phyloP scores from a whole-genome alignment of 1,140 invertebrate species.

The Calliopsis andreniformis region DNA sequence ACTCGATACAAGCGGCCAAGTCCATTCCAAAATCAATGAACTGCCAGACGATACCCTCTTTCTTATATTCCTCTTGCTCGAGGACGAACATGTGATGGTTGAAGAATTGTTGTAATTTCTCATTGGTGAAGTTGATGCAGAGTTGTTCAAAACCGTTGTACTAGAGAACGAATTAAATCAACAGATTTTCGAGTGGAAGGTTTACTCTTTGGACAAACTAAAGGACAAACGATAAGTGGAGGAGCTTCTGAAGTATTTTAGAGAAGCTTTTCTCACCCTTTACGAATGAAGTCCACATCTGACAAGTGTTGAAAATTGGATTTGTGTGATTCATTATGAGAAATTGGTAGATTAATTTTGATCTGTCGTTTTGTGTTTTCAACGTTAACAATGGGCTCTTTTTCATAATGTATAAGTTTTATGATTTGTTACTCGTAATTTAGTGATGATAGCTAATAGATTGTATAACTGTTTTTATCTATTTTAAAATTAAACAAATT shows the following conservation, averaged over 20 bases:
- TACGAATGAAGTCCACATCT: background rate
- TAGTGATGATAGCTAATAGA: too few species aligned
- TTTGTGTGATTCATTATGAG: background rate
- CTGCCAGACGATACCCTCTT: slow-evolving; percentile 95
- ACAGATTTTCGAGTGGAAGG: background rate
- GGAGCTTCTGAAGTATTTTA: background rate
- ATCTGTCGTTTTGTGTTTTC: too few species aligned
- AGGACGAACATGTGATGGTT: slow-evolving; percentile 99
- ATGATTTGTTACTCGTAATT: too few species aligned
- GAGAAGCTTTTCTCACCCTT: slow-evolving; percentile 22
- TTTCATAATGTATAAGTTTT: too few species aligned
- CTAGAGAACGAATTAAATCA: slow-evolving; percentile 80
- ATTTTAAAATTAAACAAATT: background rate
- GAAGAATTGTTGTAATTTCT: slow-evolving; percentile 98
- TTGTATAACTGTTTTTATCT: too few species aligned
- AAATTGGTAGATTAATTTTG: background rate
- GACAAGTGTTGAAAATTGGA: background rate
- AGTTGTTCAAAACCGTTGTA: slow-evolving; percentile 99
- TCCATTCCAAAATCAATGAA: slow-evolving; percentile 99
- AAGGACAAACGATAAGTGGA: background rate
- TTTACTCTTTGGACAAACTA: background rate
- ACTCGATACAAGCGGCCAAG: slow-evolving; percentile 96
- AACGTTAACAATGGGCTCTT: too few species aligned
- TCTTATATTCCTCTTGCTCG: slow-evolving; percentile 98
- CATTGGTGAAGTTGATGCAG: slow-evolving; percentile 99